Evolutionary conservation across 1,140 invertebrate species (phyloP).

Genomic region (Platorchestia sp.): DNA sequence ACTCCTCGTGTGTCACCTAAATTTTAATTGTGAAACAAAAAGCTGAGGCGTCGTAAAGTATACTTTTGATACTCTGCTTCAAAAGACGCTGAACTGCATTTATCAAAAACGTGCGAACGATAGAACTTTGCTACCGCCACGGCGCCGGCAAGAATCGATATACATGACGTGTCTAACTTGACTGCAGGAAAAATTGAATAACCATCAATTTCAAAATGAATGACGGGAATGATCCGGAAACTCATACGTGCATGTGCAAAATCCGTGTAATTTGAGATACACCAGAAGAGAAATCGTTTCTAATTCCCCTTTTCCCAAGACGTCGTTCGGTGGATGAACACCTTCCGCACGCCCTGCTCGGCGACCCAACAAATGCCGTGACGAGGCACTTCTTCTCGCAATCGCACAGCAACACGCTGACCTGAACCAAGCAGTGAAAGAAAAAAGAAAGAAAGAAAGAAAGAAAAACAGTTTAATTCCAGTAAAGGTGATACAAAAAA

Average conservation of each 20-base stretch:
- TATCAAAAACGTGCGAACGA: too few species aligned
- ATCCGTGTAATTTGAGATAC: background rate
- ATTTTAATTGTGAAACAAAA: too few species aligned
- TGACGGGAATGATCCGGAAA: background rate
- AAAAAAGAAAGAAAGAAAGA: too few species aligned
- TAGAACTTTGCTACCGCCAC: too few species aligned
- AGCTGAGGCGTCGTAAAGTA: too few species aligned
- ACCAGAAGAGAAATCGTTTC: background rate
- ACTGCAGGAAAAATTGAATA: background rate
- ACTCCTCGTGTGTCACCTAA: too few species aligned
- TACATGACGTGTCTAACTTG: background rate
- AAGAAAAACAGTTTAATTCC: too few species aligned
- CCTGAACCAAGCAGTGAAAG: slow-evolving; percentile 1
- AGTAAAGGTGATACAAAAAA: too few species aligned
- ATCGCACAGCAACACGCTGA: background rate
- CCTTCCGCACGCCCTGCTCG: background rate
- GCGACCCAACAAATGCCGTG: background rate
- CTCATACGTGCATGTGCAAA: background rate
- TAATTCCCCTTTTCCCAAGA: background rate
- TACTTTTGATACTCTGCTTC: too few species aligned
- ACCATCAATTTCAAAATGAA: background rate
- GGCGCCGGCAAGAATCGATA: background rate
- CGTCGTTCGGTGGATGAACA: background rate
- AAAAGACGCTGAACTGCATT: too few species aligned
- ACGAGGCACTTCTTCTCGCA: background rate